Conservation (phyloP, 2,888 invertebrate genomes). For the Nomada flava region DNA sequence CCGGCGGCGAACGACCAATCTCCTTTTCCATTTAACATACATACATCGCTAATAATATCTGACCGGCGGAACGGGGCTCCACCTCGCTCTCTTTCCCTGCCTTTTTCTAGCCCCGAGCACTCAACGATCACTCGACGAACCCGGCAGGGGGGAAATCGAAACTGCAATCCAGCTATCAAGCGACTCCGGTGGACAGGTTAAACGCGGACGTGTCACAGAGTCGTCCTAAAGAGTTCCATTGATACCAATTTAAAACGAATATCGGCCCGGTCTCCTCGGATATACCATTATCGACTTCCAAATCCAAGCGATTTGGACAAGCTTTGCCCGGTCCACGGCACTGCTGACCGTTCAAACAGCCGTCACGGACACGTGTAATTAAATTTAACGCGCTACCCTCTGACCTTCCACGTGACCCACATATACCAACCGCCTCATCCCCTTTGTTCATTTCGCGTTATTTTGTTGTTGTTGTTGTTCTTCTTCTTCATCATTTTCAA, state of each 20-base stretch:
- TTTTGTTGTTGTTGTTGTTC: no score
- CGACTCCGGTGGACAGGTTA: slow-evolving; percentile 41
- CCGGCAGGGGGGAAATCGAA: not conserved
- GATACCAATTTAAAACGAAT: slow-evolving; percentile 58
- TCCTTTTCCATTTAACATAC: slow-evolving; percentile 58
- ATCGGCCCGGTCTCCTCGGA: slow-evolving; percentile 51
- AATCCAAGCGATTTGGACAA: slow-evolving; percentile 55
- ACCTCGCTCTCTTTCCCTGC: not conserved
- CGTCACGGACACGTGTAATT: slow-evolving; percentile 83
- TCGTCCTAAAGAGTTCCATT: slow-evolving; percentile 56
- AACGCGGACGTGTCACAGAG: slow-evolving; percentile 53
- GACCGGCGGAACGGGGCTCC: slow-evolving; percentile 43
- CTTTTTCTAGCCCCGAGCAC: not conserved
- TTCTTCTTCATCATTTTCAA: not conserved
- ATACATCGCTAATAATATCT: slow-evolving; percentile 56
- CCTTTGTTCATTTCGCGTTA: slow-evolving; percentile 4
- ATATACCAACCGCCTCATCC: slow-evolving; percentile 21
- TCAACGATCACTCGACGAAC: slow-evolving; percentile 15
- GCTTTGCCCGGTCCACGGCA: slow-evolving; percentile 50
- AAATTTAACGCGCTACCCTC: slow-evolving; percentile 77
- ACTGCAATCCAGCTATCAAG: slow-evolving; percentile 47
- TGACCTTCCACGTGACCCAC: slow-evolving; percentile 62
- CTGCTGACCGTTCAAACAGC: slow-evolving; percentile 75
- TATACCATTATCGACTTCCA: slow-evolving; percentile 59
- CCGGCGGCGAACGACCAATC: slow-evolving; percentile 46